Conservation (phyloP, 2,888 invertebrate species). For the Caenorhabditis doughertyi region DNA sequence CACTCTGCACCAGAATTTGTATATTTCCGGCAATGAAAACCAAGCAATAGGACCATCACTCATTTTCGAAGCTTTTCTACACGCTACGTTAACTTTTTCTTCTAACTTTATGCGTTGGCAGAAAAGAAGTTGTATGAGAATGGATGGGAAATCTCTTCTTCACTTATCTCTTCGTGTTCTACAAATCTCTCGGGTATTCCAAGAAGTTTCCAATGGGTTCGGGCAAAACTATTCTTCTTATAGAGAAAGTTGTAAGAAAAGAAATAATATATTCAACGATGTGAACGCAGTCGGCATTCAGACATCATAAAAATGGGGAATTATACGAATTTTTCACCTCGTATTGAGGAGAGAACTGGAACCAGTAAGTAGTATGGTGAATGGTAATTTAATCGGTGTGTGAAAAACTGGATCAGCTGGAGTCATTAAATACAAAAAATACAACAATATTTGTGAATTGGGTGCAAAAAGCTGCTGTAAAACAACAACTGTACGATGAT, state of each 20-base stretch:
- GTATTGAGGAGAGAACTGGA: background rate
- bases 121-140: conserved; percentile 11
- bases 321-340: background rate
- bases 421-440: conserved; percentile 32
- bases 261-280: background rate
- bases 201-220: conserved; percentile 11
- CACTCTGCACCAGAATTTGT: conserved; percentile 53
- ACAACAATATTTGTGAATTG: conserved; percentile 32
- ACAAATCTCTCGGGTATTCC: conserved; percentile 21
- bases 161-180: conserved; percentile 45
- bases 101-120: background rate
- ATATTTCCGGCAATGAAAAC: conserved; percentile 53
- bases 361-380: background rate
- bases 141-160: conserved; percentile 18
- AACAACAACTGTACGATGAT: conserved; percentile 38
- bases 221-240: conserved; percentile 12
- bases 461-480: background rate
- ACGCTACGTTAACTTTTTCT: conserved; percentile 45
- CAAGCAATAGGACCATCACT: conserved; percentile 44
- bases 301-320: background rate
- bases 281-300: background rate
- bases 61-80: conserved; percentile 43
- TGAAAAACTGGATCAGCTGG: background rate
- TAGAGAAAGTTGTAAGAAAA: background rate
- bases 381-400: conserved; percentile 3